Evolutionary conservation across 2,797 vertebrate species (phyloP).

Genomic region (Adelosebastes latens): DNA sequence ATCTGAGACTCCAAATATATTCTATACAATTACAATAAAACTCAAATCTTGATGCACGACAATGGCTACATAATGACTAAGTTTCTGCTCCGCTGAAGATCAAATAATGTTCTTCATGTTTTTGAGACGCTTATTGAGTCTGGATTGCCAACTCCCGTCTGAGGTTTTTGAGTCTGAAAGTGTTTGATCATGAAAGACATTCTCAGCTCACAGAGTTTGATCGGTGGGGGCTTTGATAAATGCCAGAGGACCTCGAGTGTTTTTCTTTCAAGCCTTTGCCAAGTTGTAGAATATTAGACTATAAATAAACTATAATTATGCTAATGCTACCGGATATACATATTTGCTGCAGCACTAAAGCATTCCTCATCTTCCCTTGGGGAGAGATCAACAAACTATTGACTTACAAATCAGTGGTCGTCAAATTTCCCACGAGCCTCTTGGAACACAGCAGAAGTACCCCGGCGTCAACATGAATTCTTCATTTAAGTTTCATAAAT

Average conservation of each 20-base stretch:
- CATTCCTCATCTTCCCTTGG: slow-evolving; percentile 44
- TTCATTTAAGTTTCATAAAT: slow-evolving; percentile 35
- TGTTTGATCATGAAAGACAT: slow-evolving; percentile 74
- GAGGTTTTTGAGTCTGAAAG: slow-evolving; percentile 40
- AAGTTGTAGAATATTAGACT: slow-evolving; percentile 66
- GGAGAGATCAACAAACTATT: slow-evolving; percentile 59
- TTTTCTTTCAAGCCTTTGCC: slow-evolving; percentile 57
- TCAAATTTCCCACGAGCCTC: slow-evolving; percentile 52
- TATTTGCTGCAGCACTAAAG: slow-evolving; percentile 41
- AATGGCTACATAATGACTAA: not conserved
- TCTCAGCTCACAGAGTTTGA: slow-evolving; percentile 48
- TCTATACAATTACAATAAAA: not conserved
- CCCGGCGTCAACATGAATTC: slow-evolving; percentile 26
- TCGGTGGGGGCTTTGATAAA: slow-evolving; percentile 63
- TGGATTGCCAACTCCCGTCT: slow-evolving; percentile 31
- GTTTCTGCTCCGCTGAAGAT: slow-evolving; percentile 15
- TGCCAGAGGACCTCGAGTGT: slow-evolving; percentile 60
- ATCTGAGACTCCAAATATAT: not conserved
- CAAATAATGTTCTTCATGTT: slow-evolving; percentile 36
- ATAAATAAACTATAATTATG: slow-evolving; percentile 78
- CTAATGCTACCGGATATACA: slow-evolving; percentile 64
- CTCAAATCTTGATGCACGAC: slow-evolving; percentile 3
- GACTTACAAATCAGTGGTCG: slow-evolving; percentile 65
- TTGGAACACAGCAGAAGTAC: slow-evolving; percentile 23
- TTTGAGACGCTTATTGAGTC: slow-evolving; percentile 36